Evolutionary conservation across 1,140 invertebrate species (phyloP).

Genomic region (Zelostemma sp.): DNA sequence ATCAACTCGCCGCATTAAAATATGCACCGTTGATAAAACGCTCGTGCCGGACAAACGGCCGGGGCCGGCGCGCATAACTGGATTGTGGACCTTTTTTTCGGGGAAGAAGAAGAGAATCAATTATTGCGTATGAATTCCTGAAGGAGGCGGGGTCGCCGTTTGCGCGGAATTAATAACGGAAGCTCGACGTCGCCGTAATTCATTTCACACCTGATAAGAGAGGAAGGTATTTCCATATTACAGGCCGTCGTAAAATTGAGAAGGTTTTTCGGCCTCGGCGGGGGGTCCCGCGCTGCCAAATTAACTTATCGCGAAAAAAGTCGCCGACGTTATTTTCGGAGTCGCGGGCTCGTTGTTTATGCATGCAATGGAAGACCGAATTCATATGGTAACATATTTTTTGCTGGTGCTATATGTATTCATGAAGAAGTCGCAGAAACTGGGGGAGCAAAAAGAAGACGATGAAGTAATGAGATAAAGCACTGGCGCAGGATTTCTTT

Average conservation of each 20-base stretch:
- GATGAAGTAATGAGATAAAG: slow-evolving; percentile 6
- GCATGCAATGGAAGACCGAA: neutral
- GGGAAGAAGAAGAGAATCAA: too few relatives aligned
- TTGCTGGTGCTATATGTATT: neutral
- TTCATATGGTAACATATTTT: neutral
- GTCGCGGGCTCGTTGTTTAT: neutral
- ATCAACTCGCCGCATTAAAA: slow-evolving; percentile 8
- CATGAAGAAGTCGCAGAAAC: slow-evolving; percentile 6
- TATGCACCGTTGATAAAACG: too few relatives aligned
- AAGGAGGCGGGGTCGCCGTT: neutral
- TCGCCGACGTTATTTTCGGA: too few relatives aligned
- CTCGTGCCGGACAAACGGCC: too few relatives aligned
- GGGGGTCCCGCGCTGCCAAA: neutral
- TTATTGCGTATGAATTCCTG: too few relatives aligned
- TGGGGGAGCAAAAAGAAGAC: neutral
- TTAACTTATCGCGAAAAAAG: too few relatives aligned
- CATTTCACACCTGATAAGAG: slow-evolving; percentile 3
- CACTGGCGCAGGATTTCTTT: slow-evolving; percentile 1
- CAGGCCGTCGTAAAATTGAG: neutral
- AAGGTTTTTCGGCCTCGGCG: neutral
- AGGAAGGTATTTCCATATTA: neutral
- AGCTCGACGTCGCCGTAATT: neutral
- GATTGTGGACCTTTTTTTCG: too few relatives aligned
- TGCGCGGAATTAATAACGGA: neutral
- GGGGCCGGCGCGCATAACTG: too few relatives aligned